These are phyloP conservation scores for Triops cancriformis DNA, from an alignment of 1,140 invertebrate genomes.

Conservation along the genomic window DNA sequence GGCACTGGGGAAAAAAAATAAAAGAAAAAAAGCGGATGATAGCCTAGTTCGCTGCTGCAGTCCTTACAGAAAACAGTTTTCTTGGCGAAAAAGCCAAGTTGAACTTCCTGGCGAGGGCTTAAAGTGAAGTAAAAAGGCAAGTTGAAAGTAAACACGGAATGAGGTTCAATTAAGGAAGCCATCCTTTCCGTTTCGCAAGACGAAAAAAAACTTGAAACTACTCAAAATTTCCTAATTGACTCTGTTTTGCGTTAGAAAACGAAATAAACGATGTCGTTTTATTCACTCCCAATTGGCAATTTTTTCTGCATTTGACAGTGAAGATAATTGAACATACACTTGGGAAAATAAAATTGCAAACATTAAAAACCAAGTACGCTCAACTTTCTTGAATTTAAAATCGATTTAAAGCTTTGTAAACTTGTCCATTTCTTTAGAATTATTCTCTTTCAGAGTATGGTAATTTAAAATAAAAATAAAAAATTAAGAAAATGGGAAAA, in stretches of 20 bases:
- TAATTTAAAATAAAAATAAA: too few species aligned
- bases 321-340: too few species aligned
- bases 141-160: background rate
- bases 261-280: too few species aligned
- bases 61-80: background rate
- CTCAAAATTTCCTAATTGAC: background rate
- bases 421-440: too few species aligned
- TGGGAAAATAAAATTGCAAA: too few species aligned
- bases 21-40: background rate
- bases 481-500: background rate
- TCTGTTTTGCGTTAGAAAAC: background rate
- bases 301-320: too few species aligned
- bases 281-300: too few species aligned
- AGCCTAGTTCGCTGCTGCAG: background rate
- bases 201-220: background rate
- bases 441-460: too few species aligned
- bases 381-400: too few species aligned
- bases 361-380: too few species aligned
- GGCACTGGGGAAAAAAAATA: too few species aligned
- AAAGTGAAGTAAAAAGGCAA: background rate
- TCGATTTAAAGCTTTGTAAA: too few species aligned
- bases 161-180: background rate
- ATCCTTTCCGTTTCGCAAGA: background rate
- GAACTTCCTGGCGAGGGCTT: background rate
- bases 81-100: background rate